Conservation (phyloP, 2,888 invertebrate species). For the Agriopis aurantiaria region DNA sequence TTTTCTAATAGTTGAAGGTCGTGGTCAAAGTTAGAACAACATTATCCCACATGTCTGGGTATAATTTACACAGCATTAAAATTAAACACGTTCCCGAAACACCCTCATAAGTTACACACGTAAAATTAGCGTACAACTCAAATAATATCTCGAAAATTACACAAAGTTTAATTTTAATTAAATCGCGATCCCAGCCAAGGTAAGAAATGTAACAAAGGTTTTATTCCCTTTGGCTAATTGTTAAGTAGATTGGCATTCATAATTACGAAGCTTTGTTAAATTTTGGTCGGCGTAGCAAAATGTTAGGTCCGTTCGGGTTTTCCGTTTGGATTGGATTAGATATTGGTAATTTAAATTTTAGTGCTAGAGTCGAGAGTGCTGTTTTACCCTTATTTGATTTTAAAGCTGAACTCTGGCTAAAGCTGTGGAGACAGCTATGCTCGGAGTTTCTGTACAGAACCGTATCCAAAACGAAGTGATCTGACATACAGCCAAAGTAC, state of each 20-base stretch:
- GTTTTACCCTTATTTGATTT: no score
- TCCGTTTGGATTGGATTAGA: conserved; percentile 2
- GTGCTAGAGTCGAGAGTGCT: no score
- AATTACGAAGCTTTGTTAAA: conserved; percentile 56
- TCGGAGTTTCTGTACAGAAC: no score
- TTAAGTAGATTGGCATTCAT: conserved; percentile 60
- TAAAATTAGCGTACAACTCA: conserved; percentile 37
- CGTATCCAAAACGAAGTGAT: no score
- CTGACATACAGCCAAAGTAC: no score
- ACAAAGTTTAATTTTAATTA: conserved; percentile 53
- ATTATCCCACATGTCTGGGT: conserved; percentile 12
- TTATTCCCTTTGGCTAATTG: conserved; percentile 52
- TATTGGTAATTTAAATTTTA: neutral
- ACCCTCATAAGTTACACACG: conserved; percentile 25
- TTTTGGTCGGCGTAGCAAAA: conserved; percentile 42
- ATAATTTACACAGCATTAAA: conserved; percentile 20
- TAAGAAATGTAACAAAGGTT: conserved; percentile 52
- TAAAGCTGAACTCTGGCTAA: no score
- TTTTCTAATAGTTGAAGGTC: no score
- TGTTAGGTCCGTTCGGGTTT: conserved; percentile 6
- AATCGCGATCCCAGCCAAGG: conserved; percentile 50
- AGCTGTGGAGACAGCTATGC: no score
- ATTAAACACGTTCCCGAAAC: conserved; percentile 16
- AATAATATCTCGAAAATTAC: conserved; percentile 44
- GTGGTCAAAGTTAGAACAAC: conserved; percentile 13